Conservation (phyloP, 2,888 invertebrate genomes). For the Poecilobothrus nobilitatus region DNA sequence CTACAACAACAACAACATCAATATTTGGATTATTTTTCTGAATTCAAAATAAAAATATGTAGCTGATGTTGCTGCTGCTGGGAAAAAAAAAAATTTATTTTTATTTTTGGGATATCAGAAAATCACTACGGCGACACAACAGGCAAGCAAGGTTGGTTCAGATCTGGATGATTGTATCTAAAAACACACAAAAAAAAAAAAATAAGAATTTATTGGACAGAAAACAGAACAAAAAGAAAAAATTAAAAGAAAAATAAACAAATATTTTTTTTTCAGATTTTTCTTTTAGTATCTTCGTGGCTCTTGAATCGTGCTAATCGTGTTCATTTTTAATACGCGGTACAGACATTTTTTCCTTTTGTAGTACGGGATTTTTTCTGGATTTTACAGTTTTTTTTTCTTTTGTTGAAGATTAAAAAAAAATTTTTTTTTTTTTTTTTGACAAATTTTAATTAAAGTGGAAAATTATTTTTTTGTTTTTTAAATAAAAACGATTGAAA, state of each 20-base stretch:
- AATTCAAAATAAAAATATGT: too few relatives aligned
- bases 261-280: neutral
- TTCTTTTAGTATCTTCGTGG: conserved; percentile 9
- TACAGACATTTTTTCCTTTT: neutral
- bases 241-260: neutral
- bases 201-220: neutral
- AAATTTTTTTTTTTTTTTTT: too few relatives aligned
- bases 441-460: neutral
- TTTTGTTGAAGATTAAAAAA: neutral
- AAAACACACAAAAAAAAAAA: neutral
- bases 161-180: neutral
- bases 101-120: neutral
- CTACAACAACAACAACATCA: too few relatives aligned
- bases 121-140: neutral
- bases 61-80: neutral
- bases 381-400: neutral
- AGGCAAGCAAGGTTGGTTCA: neutral
- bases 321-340: neutral
- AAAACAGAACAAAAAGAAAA: neutral
- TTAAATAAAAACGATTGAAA: too few relatives aligned
- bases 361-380: neutral
- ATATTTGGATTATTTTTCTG: too few relatives aligned
- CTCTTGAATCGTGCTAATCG: conserved; percentile 12
- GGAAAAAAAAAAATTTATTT: neutral
- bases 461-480: too few relatives aligned